A percentile compares a stretch with the other conserved stretches of the same genome.
Conservation (phyloP, 1,140 invertebrate species). For the Spodoptera frugiperda region DNA sequence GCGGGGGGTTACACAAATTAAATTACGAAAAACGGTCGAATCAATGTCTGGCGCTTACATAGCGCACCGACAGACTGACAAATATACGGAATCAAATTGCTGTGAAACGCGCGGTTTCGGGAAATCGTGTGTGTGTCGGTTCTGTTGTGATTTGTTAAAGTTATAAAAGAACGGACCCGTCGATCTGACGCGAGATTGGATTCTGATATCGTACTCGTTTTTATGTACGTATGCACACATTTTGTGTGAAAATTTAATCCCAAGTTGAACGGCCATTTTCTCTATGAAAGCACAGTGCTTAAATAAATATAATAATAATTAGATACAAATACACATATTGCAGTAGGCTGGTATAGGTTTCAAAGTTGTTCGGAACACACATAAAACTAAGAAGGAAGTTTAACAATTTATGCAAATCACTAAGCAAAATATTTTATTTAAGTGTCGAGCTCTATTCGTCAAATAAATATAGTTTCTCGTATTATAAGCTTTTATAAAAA, state of each 20-base stretch:
- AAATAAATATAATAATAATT: no score
- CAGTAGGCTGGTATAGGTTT: no score
- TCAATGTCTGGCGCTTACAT: conserved; percentile 50
- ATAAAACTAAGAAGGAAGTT: no score
- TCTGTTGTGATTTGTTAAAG: conserved; percentile 30
- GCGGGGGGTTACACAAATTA: conserved; percentile 51
- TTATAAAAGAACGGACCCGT: conserved; percentile 19
- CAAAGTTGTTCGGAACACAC: no score
- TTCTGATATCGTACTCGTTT: not conserved
- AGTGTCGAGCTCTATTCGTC: no score
- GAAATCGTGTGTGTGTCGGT: conserved; percentile 17
- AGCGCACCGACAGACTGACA: conserved; percentile 38
- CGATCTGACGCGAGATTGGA: conserved; percentile 16
- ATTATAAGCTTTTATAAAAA: no score
- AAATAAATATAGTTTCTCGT: no score
- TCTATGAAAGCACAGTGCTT: no score
- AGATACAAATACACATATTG: no score
- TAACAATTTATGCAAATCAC: no score
- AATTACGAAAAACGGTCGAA: conserved; percentile 56
- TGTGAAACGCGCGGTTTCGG: conserved; percentile 39
- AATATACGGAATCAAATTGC: conserved; percentile 49
- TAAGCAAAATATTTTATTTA: no score
- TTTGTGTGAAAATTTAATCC: not conserved
- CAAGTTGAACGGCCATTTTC: no score
- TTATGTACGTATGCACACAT: not conserved